Percentiles rank a stretch among this genome's conserved stretches.
phyloP scores from a whole-genome alignment of 2,113 vertebrate species.

The Crotalus tigris region DNA sequence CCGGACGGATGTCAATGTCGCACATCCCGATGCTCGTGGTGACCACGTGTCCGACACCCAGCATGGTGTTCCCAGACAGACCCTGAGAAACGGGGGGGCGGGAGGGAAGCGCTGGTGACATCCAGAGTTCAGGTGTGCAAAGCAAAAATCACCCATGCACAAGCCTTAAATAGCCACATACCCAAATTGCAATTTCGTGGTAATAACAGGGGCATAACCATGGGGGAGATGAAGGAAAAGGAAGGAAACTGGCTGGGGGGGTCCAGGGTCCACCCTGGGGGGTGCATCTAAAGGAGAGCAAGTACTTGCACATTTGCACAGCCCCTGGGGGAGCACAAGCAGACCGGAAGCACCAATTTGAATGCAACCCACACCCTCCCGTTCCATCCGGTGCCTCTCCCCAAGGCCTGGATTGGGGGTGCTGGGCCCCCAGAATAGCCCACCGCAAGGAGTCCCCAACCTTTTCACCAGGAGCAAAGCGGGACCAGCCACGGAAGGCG shows the following conservation, averaged over 20 bases:
- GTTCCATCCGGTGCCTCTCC: no score
- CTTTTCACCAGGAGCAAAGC: neutral
- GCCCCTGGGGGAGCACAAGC: neutral
- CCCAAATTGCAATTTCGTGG: neutral
- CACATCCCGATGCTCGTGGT: conserved; percentile 80
- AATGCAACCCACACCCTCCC: no score
- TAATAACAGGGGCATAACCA: neutral
- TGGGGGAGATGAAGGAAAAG: no score
- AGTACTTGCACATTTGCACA: neutral
- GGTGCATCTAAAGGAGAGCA: no score
- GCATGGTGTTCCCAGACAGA: conserved; percentile 77
- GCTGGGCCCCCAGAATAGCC: no score
- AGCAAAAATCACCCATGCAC: neutral
- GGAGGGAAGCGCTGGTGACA: no score
- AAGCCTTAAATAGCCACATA: neutral
- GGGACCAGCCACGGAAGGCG: neutral
- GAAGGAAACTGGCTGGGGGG: no score
- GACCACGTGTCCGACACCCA: conserved; percentile 76
- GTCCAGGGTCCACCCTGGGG: no score
- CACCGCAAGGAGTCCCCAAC: neutral
- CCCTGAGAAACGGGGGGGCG: conserved; percentile 55
- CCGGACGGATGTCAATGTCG: conserved; percentile 77
- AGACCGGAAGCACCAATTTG: neutral
- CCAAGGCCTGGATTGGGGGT: neutral
- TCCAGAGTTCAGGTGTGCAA: neutral